These are phyloP conservation scores for Drosophila kanapiae DNA, from an alignment of 1,140 invertebrate genomes.

Conservation along the genomic window DNA sequence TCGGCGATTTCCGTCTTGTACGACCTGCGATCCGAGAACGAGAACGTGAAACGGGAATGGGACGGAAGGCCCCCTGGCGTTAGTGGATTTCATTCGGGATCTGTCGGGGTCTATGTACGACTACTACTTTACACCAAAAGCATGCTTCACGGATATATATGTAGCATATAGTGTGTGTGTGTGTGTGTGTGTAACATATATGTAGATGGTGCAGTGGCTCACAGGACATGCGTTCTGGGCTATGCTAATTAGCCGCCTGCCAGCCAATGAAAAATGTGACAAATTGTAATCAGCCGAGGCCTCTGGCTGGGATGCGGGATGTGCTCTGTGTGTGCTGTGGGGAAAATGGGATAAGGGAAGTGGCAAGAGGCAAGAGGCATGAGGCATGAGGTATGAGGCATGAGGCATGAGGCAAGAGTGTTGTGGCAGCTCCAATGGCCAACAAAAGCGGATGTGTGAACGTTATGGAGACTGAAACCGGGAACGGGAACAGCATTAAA, in stretches of 20 bases:
- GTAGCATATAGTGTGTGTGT: background rate
- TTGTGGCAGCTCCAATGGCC: conserved; percentile 11
- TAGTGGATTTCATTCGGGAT: conserved; percentile 7
- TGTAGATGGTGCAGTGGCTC: conserved; percentile 6
- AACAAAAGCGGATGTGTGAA: conserved; percentile 13
- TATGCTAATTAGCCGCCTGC: conserved; percentile 41
- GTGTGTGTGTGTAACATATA: background rate
- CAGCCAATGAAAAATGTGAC: conserved; percentile 55
- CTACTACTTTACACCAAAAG: conserved; percentile 17
- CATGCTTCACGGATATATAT: conserved; percentile 24
- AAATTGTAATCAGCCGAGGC: conserved; percentile 53
- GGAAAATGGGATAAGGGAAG: no score
- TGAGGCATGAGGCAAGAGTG: background rate
- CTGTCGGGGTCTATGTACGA: background rate
- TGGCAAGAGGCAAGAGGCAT: background rate
- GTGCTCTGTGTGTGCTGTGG: background rate
- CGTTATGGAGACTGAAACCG: conserved; percentile 20
- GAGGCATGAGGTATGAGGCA: no score
- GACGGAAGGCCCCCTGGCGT: conserved; percentile 11
- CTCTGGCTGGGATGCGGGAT: background rate
- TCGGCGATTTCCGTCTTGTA: conserved; percentile 91
- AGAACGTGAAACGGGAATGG: conserved; percentile 12
- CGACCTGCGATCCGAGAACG: conserved; percentile 80
- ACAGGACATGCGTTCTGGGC: conserved; percentile 37
- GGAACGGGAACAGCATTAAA: background rate